phyloP scores from a whole-genome alignment of 1,140 invertebrate species.

The Calliphora vicina region DNA sequence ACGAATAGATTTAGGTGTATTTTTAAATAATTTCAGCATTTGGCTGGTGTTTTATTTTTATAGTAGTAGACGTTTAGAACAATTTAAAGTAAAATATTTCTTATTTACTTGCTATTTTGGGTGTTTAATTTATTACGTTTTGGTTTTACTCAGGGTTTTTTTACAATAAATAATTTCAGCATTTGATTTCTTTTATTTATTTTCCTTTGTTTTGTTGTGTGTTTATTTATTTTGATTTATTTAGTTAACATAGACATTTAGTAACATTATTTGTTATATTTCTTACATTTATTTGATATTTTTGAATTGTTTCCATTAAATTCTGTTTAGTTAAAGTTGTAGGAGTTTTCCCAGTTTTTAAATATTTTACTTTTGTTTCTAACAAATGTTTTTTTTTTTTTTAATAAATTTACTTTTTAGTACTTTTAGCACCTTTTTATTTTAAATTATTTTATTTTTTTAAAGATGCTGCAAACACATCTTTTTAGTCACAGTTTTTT shows the following conservation, averaged over 20 bases:
- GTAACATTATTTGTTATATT: background rate
- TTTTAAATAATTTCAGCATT: too few relatives aligned
- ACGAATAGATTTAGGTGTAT: too few relatives aligned
- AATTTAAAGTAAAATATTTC: background rate
- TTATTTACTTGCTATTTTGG: background rate
- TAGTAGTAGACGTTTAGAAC: too few relatives aligned
- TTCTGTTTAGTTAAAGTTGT: too few relatives aligned
- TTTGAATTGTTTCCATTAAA: background rate
- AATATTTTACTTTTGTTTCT: too few relatives aligned
- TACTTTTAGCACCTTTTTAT: background rate
- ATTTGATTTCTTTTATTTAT: background rate
- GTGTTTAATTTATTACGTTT: background rate
- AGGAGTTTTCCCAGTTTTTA: too few relatives aligned
- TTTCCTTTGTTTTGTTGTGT: too few relatives aligned
- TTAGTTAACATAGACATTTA: conserved; percentile 35
- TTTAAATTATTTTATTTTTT: background rate
- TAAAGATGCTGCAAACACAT: background rate
- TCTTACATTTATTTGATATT: background rate
- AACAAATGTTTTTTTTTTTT: background rate
- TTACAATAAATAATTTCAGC: conserved; percentile 1
- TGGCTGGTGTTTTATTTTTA: too few relatives aligned
- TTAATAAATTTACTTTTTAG: background rate
- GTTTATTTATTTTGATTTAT: too few relatives aligned
- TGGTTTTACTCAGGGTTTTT: too few relatives aligned
- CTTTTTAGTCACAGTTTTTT: background rate